A percentile compares a stretch with the other conserved stretches of the same genome.
Conservation (phyloP, 2,888 invertebrate genomes). For the Eucriotettix oculatus region DNA sequence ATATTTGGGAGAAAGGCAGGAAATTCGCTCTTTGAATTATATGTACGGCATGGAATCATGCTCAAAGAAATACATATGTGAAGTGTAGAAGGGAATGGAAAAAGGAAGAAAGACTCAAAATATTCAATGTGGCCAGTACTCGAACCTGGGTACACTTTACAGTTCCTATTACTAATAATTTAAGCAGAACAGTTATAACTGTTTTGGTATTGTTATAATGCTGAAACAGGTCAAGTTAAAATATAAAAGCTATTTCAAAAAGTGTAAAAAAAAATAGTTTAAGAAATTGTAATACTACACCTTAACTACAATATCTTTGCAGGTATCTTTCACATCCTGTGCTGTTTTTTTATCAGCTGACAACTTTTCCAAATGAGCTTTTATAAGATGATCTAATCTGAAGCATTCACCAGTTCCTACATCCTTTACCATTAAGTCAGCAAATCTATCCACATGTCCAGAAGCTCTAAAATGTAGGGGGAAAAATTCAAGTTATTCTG, state of each 20-base stretch:
- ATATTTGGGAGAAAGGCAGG: too few relatives aligned
- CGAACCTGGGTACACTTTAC: too few relatives aligned
- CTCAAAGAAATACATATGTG: too few relatives aligned
- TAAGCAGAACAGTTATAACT: not conserved
- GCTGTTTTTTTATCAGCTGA: slow-evolving; percentile 9
- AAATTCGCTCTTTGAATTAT: too few relatives aligned
- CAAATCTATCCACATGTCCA: slow-evolving; percentile 97
- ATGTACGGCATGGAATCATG: too few relatives aligned
- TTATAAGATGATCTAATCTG: slow-evolving; percentile 92
- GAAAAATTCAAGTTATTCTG: too few relatives aligned
- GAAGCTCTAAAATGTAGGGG: slow-evolving; percentile 52
- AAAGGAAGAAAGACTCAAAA: too few relatives aligned
- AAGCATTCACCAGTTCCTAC: slow-evolving; percentile 92
- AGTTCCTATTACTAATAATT: too few relatives aligned
- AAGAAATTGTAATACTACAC: slow-evolving; percentile 19
- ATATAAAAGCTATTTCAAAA: not conserved
- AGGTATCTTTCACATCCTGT: slow-evolving; percentile 39
- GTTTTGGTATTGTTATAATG: not conserved
- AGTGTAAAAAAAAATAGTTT: too few relatives aligned
- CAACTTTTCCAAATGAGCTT: slow-evolving; percentile 48
- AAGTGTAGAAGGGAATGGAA: too few relatives aligned
- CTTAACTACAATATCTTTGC: slow-evolving; percentile 59
- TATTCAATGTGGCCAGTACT: too few relatives aligned
- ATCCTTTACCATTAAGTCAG: slow-evolving; percentile 99
- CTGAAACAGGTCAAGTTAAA: not conserved